Conservation (phyloP, 2,113 vertebrate genomes). For the Pipa parva region DNA sequence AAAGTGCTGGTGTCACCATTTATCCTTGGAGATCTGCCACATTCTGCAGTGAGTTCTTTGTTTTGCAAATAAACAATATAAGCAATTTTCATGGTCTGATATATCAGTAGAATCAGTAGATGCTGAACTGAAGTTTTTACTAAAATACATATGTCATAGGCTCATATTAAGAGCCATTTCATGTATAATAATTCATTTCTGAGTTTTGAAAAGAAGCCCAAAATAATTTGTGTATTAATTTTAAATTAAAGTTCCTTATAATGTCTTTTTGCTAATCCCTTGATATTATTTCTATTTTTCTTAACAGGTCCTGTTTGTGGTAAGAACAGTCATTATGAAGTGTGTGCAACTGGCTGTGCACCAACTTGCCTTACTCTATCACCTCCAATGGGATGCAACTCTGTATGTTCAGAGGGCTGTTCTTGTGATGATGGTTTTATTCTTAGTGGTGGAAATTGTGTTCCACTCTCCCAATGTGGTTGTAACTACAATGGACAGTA, state of each 20-base stretch:
- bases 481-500: conserved; percentile 53
- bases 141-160: too few relatives aligned
- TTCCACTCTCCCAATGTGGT: conserved; percentile 55
- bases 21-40: conserved; percentile 45
- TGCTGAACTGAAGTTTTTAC: too few relatives aligned
- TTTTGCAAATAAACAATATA: neutral
- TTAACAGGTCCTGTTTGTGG: conserved; percentile 55
- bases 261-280: too few relatives aligned
- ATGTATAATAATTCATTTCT: too few relatives aligned
- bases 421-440: conserved; percentile 60
- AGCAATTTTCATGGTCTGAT: too few relatives aligned
- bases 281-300: neutral
- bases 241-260: too few relatives aligned
- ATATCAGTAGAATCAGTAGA: too few relatives aligned
- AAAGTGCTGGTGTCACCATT: conserved; percentile 38
- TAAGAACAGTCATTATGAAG: conserved; percentile 62
- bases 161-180: too few relatives aligned
- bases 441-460: conserved; percentile 54
- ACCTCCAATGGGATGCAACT: conserved; percentile 47
- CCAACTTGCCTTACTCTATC: conserved; percentile 54
- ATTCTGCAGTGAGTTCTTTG: conserved; percentile 52
- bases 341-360: conserved; percentile 57
- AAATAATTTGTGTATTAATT: too few relatives aligned
- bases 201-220: too few relatives aligned
- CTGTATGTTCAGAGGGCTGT: conserved; percentile 59